A percentile compares a stretch with the other conserved stretches of the same genome.
Evolutionary conservation across 2,113 vertebrate genomes (phyloP).

Genomic region (Anser cygnoides): DNA sequence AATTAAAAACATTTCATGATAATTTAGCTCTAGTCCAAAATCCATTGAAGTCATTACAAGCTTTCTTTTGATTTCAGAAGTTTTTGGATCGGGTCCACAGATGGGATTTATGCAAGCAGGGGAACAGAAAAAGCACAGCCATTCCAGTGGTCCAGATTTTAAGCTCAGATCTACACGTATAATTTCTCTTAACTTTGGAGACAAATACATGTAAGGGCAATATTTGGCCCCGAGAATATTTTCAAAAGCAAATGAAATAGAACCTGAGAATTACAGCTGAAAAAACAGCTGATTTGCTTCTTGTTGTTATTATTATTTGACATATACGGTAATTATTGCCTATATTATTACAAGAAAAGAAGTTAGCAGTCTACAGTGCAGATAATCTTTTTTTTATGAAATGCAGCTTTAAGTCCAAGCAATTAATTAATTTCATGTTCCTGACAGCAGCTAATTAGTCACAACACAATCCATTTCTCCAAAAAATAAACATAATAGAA

Average conservation of each 20-base stretch:
- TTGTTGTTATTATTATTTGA: neutral
- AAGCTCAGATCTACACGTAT: neutral
- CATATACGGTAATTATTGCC: neutral
- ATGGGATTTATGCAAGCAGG: neutral
- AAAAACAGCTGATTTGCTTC: neutral
- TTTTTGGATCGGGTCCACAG: slow-evolving; percentile 1
- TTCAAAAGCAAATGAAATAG: neutral
- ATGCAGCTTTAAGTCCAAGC: slow-evolving; percentile 17
- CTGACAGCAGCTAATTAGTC: neutral
- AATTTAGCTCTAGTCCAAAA: slow-evolving; percentile 32
- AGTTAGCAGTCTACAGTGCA: neutral
- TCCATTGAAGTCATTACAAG: neutral
- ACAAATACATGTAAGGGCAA: neutral
- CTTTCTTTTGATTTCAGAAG: slow-evolving; percentile 19
- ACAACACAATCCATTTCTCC: slow-evolving; percentile 2
- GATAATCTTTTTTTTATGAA: slow-evolving; percentile 3
- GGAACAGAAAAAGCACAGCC: neutral
- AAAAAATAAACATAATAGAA: slow-evolving; percentile 12
- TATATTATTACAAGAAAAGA: neutral
- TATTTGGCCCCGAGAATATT: neutral
- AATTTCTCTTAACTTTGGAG: neutral
- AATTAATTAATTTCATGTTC: slow-evolving; percentile 44
- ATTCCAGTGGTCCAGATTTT: neutral
- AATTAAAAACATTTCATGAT: slow-evolving; percentile 2
- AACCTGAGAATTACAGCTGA: neutral